Evolutionary conservation across 1,140 invertebrate genomes (phyloP).

Genomic region (Aphelenchoides besseyi): DNA sequence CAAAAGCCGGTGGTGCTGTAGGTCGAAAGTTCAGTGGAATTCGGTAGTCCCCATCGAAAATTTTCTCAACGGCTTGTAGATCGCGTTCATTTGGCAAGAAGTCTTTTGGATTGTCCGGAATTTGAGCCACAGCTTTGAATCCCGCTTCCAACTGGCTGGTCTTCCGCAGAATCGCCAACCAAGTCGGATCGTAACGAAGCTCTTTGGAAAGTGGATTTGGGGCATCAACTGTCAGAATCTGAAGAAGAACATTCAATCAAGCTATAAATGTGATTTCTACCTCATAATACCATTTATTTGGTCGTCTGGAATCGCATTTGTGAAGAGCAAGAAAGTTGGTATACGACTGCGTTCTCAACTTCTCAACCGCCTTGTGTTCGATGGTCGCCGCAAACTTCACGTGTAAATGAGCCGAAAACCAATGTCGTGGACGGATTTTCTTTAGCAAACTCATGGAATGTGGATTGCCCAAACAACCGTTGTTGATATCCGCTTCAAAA

Average conservation of each 20-base stretch:
- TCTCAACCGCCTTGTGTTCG: conserved; percentile 68
- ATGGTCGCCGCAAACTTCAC: conserved; percentile 87
- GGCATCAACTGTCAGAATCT: background rate
- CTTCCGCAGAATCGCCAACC: conserved; percentile 42
- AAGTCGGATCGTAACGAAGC: conserved; percentile 43
- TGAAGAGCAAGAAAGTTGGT: conserved; percentile 81
- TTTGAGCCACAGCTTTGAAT: background rate
- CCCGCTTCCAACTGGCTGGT: conserved; percentile 23
- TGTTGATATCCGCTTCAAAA: conserved; percentile 79
- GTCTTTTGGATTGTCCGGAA: conserved; percentile 54
- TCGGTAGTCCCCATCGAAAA: conserved; percentile 69
- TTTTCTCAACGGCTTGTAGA: conserved; percentile 69
- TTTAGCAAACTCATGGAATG: conserved; percentile 77
- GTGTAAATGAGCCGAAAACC: conserved; percentile 96
- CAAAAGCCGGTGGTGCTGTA: conserved; percentile 70
- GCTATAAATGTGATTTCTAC: background rate
- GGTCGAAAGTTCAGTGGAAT: conserved; percentile 75
- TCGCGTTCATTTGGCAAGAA: conserved; percentile 77
- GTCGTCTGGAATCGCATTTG: conserved; percentile 73
- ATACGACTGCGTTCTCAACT: conserved; percentile 67
- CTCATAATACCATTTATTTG: background rate
- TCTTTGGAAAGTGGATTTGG: conserved; percentile 31
- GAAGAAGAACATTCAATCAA: background rate
- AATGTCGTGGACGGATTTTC: conserved; percentile 78
- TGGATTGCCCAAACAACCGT: conserved; percentile 77